Evolutionary conservation across 1,140 invertebrate species (phyloP), one percentile per base, ranked within the genome.

Genomic region (Brachionus rubens): DNA sequence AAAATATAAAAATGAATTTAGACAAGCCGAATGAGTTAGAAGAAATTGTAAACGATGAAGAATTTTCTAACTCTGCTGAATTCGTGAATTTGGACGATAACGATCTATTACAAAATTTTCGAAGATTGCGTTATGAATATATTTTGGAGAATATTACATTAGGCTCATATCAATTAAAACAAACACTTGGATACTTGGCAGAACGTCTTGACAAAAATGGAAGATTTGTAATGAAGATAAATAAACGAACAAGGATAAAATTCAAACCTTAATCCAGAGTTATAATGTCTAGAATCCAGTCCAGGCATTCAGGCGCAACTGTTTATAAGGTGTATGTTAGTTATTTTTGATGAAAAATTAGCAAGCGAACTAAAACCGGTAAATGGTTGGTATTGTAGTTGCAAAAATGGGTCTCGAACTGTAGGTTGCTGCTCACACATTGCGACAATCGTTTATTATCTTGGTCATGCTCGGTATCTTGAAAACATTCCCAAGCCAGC

Each of bases 121-220:
- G 21, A 33, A 56, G 26, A 30, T 14, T 56, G 12, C 26, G 26
- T 26, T 30, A 56, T 56, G 52, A 56, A n/a, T 56, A 28, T 30
- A 56, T 56, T 28, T 56, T 56, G 52, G 26, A 56, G n/a, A 56
- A 28, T 56, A 56, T 56, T 14, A 56, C 52, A 12, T 30, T 56
- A 28, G 52, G 28, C 9, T 28, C 26, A n/a, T 56, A 30, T 30
- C 26, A 26, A 28, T 33, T 56, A 28, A 56, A 56, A 56, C 52
- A 56, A 56, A 28, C 21, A 28, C 12, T 0, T 56, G 26, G 52
- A n/a, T 56, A 56, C 30, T 56, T 56, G 26, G 52, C 52, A 56
- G 52, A 54, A 26, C 52, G 28, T 30, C 26, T 54, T 28, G 9
- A 54, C 28, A 54, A 54, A 30, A 28, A 54, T 6, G 21, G 3